phyloP scores from a whole-genome alignment of 1,140 invertebrate genomes.

The Bombyx mori region ASM3026992v2 NC_085110.1:9318501-9319000 shows the following conservation, averaged over 20 bases:
- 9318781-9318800: not conserved
- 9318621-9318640: slow-evolving; percentile 89
- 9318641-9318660: slow-evolving; percentile 88
- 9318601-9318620: slow-evolving; percentile 95
- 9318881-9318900: not conserved
- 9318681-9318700: slow-evolving; percentile 83
- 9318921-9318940: not conserved
- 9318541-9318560: slow-evolving; percentile 94
- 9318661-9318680: slow-evolving; percentile 88
- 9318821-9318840: not conserved
- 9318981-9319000: slow-evolving; percentile 94
- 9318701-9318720: not conserved
- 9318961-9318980: slow-evolving; percentile 92
- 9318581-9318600: slow-evolving; percentile 95
- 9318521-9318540: slow-evolving; percentile 97
- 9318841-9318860: not conserved
- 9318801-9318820: not conserved
- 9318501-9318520: slow-evolving; percentile 93
- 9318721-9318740: no score
- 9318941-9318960: slow-evolving; percentile 81
- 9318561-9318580: slow-evolving; percentile 95
- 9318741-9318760: no score
- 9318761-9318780: not conserved
- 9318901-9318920: no score
- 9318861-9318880: not conserved